phyloP scores from a whole-genome alignment of 2,888 invertebrate species.

The Abrostola triplasia region DNA sequence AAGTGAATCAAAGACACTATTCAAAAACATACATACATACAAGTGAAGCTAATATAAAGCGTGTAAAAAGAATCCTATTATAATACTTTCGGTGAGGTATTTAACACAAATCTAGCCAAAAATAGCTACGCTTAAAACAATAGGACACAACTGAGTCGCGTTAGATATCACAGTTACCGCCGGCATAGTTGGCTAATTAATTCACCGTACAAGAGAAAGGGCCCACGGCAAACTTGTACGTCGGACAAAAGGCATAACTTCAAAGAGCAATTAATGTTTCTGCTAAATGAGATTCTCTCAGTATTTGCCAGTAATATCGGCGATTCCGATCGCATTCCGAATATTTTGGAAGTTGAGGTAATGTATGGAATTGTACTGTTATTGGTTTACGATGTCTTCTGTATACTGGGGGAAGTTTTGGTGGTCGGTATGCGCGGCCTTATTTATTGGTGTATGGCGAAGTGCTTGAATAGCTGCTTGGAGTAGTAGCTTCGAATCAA shows the following conservation, averaged over 20 bases:
- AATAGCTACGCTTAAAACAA: constrained; percentile 41
- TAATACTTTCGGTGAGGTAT: neutral
- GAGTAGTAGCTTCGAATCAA: too few species aligned
- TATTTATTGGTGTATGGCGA: neutral
- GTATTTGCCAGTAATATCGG: constrained; percentile 35
- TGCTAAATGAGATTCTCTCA: constrained; percentile 51
- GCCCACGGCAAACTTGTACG: constrained; percentile 44
- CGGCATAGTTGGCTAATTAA: constrained; percentile 56
- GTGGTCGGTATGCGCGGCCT: neutral
- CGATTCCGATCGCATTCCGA: constrained; percentile 37
- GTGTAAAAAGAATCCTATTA: neutral
- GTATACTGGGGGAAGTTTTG: neutral
- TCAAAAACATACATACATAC: too few species aligned
- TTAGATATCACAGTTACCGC: constrained; percentile 42
- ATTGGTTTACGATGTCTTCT: constrained; percentile 6
- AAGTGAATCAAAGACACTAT: neutral
- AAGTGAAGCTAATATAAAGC: too few species aligned
- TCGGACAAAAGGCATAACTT: constrained; percentile 61
- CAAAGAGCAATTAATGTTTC: constrained; percentile 63
- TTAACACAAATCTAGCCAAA: constrained; percentile 13
- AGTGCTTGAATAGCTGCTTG: too few species aligned
- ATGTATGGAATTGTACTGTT: constrained; percentile 9
- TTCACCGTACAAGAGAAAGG: constrained; percentile 51
- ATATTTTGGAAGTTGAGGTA: constrained; percentile 6
- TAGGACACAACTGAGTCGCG: constrained; percentile 34